A percentile compares a stretch with the other conserved stretches of the same genome.
Evolutionary conservation across 2,888 invertebrate species (phyloP).

Genomic region (Hipparchia sbordonii): DNA sequence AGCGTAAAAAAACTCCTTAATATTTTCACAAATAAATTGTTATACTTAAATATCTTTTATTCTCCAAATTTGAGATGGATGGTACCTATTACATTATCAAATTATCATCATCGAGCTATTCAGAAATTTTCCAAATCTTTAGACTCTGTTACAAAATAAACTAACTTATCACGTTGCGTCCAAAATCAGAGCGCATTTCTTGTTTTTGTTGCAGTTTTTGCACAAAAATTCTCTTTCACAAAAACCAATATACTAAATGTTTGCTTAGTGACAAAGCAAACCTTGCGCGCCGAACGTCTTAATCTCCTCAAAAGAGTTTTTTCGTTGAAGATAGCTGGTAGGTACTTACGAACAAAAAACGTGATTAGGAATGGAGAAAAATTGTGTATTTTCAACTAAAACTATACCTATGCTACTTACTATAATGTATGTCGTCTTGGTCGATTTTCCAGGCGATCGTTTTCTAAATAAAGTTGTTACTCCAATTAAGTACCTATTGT

Average conservation of each 20-base stretch:
- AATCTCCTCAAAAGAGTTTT: conserved; percentile 43
- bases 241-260: conserved; percentile 67
- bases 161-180: conserved; percentile 76
- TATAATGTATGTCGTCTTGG: neutral
- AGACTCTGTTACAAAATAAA: conserved; percentile 73
- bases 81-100: too few relatives aligned
- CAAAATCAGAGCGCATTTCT: conserved; percentile 59
- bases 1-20: neutral
- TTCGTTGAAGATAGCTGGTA: conserved; percentile 41
- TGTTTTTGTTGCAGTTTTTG: conserved; percentile 73
- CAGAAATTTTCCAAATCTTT: neutral
- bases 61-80: too few relatives aligned
- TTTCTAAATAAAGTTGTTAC: neutral
- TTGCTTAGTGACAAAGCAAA: conserved; percentile 72
- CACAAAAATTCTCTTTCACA: conserved; percentile 63
- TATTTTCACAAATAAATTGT: neutral
- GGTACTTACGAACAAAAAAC: conserved; percentile 44
- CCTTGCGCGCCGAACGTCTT: conserved; percentile 46
- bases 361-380: conserved; percentile 26
- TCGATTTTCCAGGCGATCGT: neutral
- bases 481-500: neutral
- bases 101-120: too few relatives aligned
- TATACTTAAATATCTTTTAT: too few relatives aligned
- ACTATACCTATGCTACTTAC: neutral
- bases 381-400: neutral